Conservation (phyloP, 2,888 invertebrate genomes). For the Brachyptera risi region DNA sequence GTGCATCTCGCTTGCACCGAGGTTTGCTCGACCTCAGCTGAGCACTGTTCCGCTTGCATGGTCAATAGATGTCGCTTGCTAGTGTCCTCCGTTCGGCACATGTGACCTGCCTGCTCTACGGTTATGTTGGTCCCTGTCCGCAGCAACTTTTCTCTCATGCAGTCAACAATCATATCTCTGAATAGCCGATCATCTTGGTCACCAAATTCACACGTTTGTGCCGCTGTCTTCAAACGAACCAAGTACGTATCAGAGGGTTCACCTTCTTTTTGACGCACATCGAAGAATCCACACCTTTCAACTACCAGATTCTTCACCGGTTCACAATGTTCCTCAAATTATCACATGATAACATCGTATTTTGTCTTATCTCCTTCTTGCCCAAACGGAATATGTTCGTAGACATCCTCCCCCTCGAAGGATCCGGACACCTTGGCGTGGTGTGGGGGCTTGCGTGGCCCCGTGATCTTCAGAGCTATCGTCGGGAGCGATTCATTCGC, state of each 20-base stretch:
- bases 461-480: too few species aligned
- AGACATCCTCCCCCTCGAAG: not conserved
- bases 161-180: not conserved
- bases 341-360: not conserved
- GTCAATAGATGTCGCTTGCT: not conserved
- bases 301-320: constrained; percentile 3
- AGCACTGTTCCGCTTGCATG: not conserved
- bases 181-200: not conserved
- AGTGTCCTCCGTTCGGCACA: not conserved
- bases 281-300: not conserved
- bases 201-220: not conserved
- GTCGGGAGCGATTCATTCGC: too few species aligned
- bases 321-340: not conserved
- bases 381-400: not conserved
- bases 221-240: not conserved
- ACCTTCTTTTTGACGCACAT: not conserved
- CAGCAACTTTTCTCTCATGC: not conserved
- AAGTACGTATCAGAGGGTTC: constrained; percentile 1
- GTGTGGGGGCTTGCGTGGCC: too few species aligned
- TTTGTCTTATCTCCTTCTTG: not conserved
- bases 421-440: too few species aligned
- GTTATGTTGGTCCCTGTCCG: not conserved
- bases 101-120: not conserved
- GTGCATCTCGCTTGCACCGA: too few species aligned
- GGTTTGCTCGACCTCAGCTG: not conserved